Evolutionary conservation across 2,888 invertebrate species (phyloP), one percentile per base, ranked within the genome.

Genomic region (Oithona nana): DNA sequence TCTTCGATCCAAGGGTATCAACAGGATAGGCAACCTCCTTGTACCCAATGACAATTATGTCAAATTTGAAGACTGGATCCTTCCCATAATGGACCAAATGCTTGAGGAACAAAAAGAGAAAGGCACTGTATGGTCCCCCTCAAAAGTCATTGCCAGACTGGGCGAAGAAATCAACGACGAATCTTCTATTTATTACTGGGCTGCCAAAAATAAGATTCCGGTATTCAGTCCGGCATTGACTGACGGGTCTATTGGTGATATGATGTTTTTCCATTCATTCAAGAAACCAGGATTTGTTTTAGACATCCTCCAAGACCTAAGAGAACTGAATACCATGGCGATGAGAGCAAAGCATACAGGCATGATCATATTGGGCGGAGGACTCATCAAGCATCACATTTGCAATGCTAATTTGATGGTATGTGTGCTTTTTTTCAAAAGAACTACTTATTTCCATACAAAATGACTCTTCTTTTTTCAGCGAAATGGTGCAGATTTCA

Each of bases 11-110:
- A 81, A 83, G 61, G 98, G 92, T 3, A 83, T 94, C 61, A 94
- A 94, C 73, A 76, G 88, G 66, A 87, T 86, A 66, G 89, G 90
- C 48, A 99, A 99, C 75, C 78, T 99, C 52, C 76, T 98, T 57
- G 93, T 97, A 0, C 98, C 98, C 1, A 99, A 99, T 75, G 84
- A 92, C 69, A 98, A 98, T 75, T 99, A 99, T 73, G 97, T 97
- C 71, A 79, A 82, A 68, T 98, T 98, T 76, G 95, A 98, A 74
- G 88, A 93, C 70, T 99, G 97, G 97, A 78, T 94, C 0, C 88
- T 86, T 75, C 98, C 98, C 0, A 78, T 90, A 65, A 77, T 99
- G 2, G 87, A 95, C 70, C 81, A 84, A 72, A 86, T 98, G 86
- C 72, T 95, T 6, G 75, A 79, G 51, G 93, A 97, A 71, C 97